Base-by-base conservation (phyloP, 2,888 invertebrate species). In the Rotaria socialis region DNA sequence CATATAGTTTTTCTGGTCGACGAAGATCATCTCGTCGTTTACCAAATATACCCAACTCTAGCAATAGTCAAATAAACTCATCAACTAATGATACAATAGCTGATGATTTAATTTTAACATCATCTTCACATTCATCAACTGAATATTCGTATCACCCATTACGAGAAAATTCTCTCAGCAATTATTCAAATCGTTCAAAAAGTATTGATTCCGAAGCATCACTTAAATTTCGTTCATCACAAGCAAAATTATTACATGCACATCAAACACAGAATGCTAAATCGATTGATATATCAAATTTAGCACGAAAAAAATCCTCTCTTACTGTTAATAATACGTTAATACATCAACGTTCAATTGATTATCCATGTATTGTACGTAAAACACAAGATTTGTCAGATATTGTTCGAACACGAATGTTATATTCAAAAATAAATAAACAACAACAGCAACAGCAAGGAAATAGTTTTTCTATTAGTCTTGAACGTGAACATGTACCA, bases 401-500 rank as follows among this genome's bases (percentile, higher is more conserved):
- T 75, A 86, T 86, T 58, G 86, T 86, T 22, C 86, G 86, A 55
- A 75, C 75, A 60, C 74, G 86, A 60, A 74, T 86, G 58, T 80
- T 86, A 55, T 85, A 85, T 80, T 47, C 85, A 56, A 86, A 86
- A 80, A 75, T 86, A 22, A 84, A 56, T 55, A 85, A 85, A 50
- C 80, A 84, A 47, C 85, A 85, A n/a, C 85, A 74, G 4, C 80
- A 84, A 27, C 85, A 85, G 19, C 85, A 74, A 8, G 86, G 85
- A 50, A 60, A 86, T 35, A 75, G 47, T 22, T 86, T 85, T 84
- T 85, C 86, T 2, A 85, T 55, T 8, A 85, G 85, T 47, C 55
- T 86, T 55, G 86, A 86, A 85, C 85, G 85, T 85, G 86, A 86
- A 24, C 86, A 86, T 84, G 80, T 86, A 56, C 86, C 86, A 22